Evolutionary conservation across 2,888 invertebrate species (phyloP).

Genomic region (Parthenolecanium corni): DNA sequence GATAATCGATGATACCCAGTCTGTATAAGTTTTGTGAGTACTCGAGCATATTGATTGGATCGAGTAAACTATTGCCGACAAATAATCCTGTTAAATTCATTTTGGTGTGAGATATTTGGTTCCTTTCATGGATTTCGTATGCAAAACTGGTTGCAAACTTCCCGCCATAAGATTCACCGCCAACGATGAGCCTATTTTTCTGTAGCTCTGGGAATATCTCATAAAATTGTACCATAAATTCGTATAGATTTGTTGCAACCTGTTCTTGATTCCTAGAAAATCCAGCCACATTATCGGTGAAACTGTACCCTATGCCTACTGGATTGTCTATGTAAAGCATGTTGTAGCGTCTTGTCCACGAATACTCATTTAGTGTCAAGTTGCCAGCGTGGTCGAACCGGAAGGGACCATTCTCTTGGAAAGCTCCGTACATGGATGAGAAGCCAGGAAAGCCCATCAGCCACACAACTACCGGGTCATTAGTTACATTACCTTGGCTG

Average conservation of each 20-base stretch:
- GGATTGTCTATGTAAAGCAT: conserved; percentile 85
- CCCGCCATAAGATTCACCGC: conserved; percentile 82
- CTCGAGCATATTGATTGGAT: conserved; percentile 62
- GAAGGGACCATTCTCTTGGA: conserved; percentile 40
- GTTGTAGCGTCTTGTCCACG: conserved; percentile 70
- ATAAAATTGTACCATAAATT: conserved; percentile 67
- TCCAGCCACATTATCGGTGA: conserved; percentile 53
- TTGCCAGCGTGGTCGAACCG: conserved; percentile 34
- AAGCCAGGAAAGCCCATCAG: conserved; percentile 35
- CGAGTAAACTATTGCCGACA: conserved; percentile 70
- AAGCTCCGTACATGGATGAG: conserved; percentile 34
- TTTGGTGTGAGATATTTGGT: conserved; percentile 46
- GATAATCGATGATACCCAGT: conserved; percentile 46
- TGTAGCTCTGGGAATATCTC: conserved; percentile 64
- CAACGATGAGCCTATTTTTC: conserved; percentile 65
- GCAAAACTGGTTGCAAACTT: conserved; percentile 65
- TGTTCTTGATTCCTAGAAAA: conserved; percentile 40
- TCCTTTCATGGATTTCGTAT: conserved; percentile 55
- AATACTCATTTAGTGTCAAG: conserved; percentile 52
- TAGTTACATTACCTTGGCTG: conserved; percentile 32
- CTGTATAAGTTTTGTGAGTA: conserved; percentile 72
- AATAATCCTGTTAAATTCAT: conserved; percentile 61
- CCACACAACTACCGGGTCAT: conserved; percentile 33
- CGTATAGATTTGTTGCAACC: conserved; percentile 55
- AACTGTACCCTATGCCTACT: conserved; percentile 83